phyloP scores from a whole-genome alignment of 2,797 vertebrate species.

The Micropoecilia bifurca region DNA sequence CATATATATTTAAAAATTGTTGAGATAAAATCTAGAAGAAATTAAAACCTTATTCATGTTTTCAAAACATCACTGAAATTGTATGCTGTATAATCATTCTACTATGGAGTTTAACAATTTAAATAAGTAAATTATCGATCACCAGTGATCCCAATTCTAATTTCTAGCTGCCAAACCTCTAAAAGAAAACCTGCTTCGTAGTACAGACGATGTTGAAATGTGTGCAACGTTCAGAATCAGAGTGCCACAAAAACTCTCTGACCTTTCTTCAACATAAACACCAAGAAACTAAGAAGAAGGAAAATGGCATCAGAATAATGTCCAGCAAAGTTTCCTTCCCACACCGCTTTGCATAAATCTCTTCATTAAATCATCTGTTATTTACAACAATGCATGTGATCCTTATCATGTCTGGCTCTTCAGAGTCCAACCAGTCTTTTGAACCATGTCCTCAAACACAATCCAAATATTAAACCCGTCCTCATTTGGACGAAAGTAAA shows the following conservation, averaged over 20 bases:
- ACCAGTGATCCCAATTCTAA: not conserved
- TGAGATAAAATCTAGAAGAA: not conserved
- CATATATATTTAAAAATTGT: not conserved
- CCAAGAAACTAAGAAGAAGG: slow-evolving; percentile 27
- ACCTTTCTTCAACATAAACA: slow-evolving; percentile 33
- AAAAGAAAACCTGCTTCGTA: not conserved
- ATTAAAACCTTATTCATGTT: not conserved
- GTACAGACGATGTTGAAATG: slow-evolving; percentile 36
- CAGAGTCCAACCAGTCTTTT: slow-evolving; percentile 37
- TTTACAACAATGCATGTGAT: slow-evolving; percentile 69
- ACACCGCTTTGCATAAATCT: slow-evolving; percentile 75
- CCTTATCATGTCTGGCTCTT: slow-evolving; percentile 34
- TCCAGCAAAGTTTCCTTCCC: slow-evolving; percentile 49
- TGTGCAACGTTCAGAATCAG: slow-evolving; percentile 27
- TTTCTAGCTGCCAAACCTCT: not conserved
- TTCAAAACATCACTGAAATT: not conserved
- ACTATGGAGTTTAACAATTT: not conserved
- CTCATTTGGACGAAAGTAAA: slow-evolving; percentile 35
- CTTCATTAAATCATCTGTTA: slow-evolving; percentile 73
- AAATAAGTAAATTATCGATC: not conserved
- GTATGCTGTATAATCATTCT: not conserved
- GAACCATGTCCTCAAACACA: slow-evolving; percentile 39
- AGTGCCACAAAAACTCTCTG: slow-evolving; percentile 21
- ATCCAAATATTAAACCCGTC: slow-evolving; percentile 36
- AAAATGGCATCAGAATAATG: slow-evolving; percentile 44